phyloP scores from a whole-genome alignment of 2,797 vertebrate species.

The Loriculus beryllinus region DNA sequence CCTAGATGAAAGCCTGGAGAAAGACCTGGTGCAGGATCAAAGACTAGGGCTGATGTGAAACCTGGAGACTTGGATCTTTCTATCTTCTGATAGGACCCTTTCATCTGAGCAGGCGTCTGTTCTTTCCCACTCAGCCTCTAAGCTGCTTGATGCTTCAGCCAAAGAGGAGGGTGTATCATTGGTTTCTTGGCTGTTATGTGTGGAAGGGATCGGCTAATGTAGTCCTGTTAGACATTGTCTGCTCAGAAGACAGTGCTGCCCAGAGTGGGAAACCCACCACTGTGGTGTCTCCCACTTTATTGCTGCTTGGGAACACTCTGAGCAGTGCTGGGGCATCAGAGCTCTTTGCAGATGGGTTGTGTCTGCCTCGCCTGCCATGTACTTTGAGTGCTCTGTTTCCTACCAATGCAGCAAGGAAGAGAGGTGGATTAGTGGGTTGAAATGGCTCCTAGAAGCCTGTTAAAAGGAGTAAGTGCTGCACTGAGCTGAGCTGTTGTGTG shows the following conservation, averaged over 20 bases:
- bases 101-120: fast-evolving
- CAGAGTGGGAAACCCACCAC: not conserved
- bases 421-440: not conserved
- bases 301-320: not conserved
- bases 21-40: not conserved
- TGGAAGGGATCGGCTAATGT: not conserved
- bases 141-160: not conserved
- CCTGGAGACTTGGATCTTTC: not conserved
- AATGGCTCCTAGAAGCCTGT: not conserved
- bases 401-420: not conserved
- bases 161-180: not conserved
- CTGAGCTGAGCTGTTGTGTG: not conserved
- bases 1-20: not conserved
- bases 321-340: not conserved
- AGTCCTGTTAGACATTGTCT: not conserved
- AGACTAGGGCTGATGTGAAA: not conserved
- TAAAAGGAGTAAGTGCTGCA: not conserved
- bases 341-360: not conserved
- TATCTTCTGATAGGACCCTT: not conserved
- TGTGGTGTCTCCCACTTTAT: not conserved
- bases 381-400: not conserved
- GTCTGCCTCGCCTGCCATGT: fast-evolving
- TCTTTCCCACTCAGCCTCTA: not conserved
- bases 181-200: not conserved
- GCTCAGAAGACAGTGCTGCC: not conserved